Percentiles rank a stretch among this genome's conserved stretches.
These are phyloP conservation scores for Lasioglossum pauxillum DNA, from an alignment of 2,888 invertebrate genomes.

Conservation along the genomic window DNA sequence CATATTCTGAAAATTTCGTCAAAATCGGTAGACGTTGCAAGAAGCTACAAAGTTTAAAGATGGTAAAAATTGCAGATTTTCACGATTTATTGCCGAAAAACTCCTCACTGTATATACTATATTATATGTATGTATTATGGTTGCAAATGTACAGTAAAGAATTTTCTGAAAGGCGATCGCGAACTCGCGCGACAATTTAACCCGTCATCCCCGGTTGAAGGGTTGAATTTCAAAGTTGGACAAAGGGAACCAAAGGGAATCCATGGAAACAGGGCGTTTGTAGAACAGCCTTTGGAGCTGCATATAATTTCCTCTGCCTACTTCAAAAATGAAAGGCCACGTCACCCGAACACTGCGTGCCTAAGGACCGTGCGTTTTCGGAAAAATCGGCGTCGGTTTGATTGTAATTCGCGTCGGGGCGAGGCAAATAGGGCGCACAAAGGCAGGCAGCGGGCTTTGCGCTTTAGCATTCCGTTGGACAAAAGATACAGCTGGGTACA, in stretches of 20 bases:
- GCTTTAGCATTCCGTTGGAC: conserved; percentile 2
- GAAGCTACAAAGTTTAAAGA: too few species aligned
- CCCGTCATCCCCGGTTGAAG: not conserved
- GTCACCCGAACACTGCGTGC: not conserved
- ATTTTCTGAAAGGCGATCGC: not conserved
- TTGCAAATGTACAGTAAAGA: not conserved
- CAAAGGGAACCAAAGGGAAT: not conserved
- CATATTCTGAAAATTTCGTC: too few species aligned
- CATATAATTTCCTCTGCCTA: not conserved
- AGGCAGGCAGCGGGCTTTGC: not conserved
- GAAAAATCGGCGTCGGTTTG: not conserved
- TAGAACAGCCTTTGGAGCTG: not conserved
- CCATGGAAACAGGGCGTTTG: not conserved
- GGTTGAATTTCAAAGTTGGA: not conserved
- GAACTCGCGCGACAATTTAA: not conserved
- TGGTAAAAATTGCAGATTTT: too few species aligned
- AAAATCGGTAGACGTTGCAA: too few species aligned
- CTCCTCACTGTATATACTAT: too few species aligned
- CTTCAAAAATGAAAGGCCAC: not conserved
- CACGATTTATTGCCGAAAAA: too few species aligned
- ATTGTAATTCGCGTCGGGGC: not conserved
- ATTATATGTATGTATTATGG: too few species aligned
- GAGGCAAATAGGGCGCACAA: not conserved
- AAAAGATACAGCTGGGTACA: not conserved
- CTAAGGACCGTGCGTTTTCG: not conserved